Evolutionary conservation across 2,888 invertebrate genomes (phyloP).

Genomic region (Drosophila recens): DNA sequence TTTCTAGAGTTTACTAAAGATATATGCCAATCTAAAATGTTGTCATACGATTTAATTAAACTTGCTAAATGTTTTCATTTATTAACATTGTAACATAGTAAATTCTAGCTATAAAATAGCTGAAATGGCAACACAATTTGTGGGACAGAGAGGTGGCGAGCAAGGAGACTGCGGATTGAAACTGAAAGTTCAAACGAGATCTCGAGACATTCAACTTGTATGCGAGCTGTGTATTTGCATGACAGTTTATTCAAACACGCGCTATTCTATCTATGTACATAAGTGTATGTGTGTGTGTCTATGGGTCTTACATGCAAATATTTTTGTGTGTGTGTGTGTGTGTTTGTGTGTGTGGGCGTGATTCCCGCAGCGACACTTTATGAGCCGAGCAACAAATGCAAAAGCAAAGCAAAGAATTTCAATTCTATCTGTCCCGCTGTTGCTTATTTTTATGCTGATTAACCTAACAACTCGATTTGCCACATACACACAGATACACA

Average conservation of each 20-base stretch:
- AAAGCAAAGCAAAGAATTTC: constrained; percentile 29
- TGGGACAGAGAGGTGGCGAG: not conserved
- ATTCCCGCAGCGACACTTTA: constrained; percentile 67
- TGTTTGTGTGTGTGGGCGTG: constrained; percentile 36
- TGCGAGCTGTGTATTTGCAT: constrained; percentile 45
- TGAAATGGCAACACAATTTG: not conserved
- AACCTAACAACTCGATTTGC: constrained; percentile 58
- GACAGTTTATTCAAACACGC: constrained; percentile 35
- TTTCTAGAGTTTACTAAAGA: no score
- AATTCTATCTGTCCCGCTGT: constrained; percentile 43
- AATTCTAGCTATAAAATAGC: not conserved
- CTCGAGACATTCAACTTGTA: constrained; percentile 37
- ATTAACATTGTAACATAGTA: no score
- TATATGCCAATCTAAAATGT: no score
- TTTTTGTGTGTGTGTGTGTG: constrained; percentile 4
- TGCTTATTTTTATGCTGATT: constrained; percentile 75
- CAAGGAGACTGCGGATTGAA: constrained; percentile 14
- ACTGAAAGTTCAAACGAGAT: constrained; percentile 43
- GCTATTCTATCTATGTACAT: not conserved
- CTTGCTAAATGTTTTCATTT: no score
- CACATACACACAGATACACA: constrained; percentile 9
- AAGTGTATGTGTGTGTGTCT: constrained; percentile 11
- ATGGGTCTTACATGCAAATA: constrained; percentile 57
- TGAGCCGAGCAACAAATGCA: constrained; percentile 48
- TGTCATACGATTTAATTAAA: no score